Base-by-base conservation (phyloP, 2,888 invertebrate genomes). In the Parochlus steinenii region DNA sequence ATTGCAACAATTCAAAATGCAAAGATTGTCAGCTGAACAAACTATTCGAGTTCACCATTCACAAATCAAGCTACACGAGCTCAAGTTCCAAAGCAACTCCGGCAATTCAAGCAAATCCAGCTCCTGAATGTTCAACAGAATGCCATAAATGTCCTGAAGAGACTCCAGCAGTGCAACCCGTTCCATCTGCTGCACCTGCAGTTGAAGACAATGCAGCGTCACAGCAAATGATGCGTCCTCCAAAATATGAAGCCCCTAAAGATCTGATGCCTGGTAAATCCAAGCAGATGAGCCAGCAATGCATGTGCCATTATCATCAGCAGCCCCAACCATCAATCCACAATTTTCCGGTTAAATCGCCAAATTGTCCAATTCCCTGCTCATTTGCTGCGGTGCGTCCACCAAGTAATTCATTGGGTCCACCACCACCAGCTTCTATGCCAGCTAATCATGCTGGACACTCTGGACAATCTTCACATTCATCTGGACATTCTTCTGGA, bases 401-500 rank as follows among this genome's bases (percentile, higher is more conserved):
- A 3, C 20, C 14, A 8, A 24, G 11, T 23, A 24, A 24, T 32
- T n/a, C n/a, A n/a, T n/a, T n/a, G n/a, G n/a, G 30, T 10, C 30
- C 30, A 2, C 25, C 36, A 24, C 20, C 19, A 15, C 22, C 28
- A 38, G 25, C 24, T n/a, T 29, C 17, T 23, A 20, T 17, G 22
- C 31, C 16, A 27, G 26, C 6, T 26, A 24, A 10, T 28, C n/a
- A 11, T 18, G 17, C 30, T 6, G 28, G 14, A 12, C 3, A 6
- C 3, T 10, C 4, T 7, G 19, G 19, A 11, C 8, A 18, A 4
- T 30, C 10, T 16, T 19, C 30, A 10, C 34, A 40, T 17, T 32
- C 39, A 5, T 32, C 40, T 51, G 43, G 55, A 55, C 43, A 48
- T 56, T 44, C 50, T 58, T 41, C 57, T 54, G 28, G 63, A 7